Conservation (phyloP, 2,113 vertebrate species). For the Glareola pratincola region DNA sequence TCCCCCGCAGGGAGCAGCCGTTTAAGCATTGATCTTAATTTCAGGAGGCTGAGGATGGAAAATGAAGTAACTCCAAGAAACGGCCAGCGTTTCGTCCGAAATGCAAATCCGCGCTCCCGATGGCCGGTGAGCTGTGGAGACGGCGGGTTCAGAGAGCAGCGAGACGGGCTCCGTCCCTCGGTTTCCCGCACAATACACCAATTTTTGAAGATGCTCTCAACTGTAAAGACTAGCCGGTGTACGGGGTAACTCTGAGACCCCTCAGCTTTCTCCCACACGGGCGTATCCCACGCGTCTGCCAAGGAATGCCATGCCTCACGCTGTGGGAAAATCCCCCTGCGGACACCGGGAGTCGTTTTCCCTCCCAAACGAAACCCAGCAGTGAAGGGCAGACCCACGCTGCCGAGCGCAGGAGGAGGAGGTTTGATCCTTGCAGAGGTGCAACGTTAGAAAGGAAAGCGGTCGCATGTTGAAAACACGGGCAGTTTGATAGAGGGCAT, state of each 20-base stretch:
- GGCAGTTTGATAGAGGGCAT: not conserved
- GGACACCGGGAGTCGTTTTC: not conserved
- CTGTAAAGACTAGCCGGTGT: not conserved
- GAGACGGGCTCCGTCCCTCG: not conserved
- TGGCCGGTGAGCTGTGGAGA: not conserved
- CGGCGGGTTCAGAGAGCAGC: not conserved
- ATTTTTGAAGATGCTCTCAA: not conserved
- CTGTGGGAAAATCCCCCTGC: not conserved
- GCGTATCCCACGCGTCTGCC: not conserved
- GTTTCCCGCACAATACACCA: not conserved
- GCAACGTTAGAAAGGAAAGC: not conserved
- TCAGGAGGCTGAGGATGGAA: not conserved
- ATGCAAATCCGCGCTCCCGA: not conserved
- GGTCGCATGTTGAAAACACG: not conserved
- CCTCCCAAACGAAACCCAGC: not conserved
- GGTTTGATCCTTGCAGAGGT: not conserved
- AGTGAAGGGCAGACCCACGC: fast-evolving
- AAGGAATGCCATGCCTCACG: not conserved
- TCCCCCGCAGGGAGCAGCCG: not conserved
- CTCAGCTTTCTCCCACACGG: not conserved
- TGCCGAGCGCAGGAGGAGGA: not conserved
- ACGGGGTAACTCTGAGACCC: not conserved
- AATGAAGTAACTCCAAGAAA: not conserved
- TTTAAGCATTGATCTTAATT: not conserved
- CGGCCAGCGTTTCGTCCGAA: not conserved